Evolutionary conservation across 2,113 vertebrate genomes (phyloP), one percentile per base, ranked within the genome.

Genomic region (Amia ocellicauda): DNA sequence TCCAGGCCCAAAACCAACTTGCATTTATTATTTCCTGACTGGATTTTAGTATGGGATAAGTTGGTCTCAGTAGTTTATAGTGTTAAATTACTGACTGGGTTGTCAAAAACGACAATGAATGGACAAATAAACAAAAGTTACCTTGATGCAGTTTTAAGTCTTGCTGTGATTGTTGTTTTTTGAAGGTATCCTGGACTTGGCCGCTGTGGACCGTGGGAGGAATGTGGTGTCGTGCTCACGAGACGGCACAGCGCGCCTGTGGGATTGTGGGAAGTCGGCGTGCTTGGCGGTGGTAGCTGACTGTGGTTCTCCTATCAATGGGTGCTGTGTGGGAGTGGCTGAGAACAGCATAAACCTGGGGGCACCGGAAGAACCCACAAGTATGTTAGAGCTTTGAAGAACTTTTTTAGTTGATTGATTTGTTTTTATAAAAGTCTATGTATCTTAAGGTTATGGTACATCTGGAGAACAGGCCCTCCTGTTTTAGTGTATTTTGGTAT

Each of bases 161-260:
- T n/a, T 58, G n/a, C 17, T 16, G 1, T 58, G 23, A 2, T 16
- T 9, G 10, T 41, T 14, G 8, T 22, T 42, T 40, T 17, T 8
- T 26, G 4, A 73, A 91, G 90, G 90, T 40, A 73, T 91, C 69
- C 63, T 91, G 66, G 89, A 91, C 73, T 78, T 84, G 52, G 88
- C 87, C 60, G 78, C 91, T 2, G 80, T 91, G 74, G 90, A 91
- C 3, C 75, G 84, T 1, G 90, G 90, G 0, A 84, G 87, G 8
- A 91, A 91, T 0, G 80, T 91, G 2, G 51, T 91, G 1, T 90
- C 89, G 60, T 78, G 76, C 72, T 90, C 88, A 10, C 66, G 90
- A 42, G 90, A 91, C 0, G 89, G 90, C 49, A 89, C 83, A 0
- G 86, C 79, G 3, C 75, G 86, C 2, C 81, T 91, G 41, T 91